These are phyloP conservation scores for Pyrochroa serraticornis DNA, from an alignment of 2,888 invertebrate genomes.

Conservation along the genomic window DNA sequence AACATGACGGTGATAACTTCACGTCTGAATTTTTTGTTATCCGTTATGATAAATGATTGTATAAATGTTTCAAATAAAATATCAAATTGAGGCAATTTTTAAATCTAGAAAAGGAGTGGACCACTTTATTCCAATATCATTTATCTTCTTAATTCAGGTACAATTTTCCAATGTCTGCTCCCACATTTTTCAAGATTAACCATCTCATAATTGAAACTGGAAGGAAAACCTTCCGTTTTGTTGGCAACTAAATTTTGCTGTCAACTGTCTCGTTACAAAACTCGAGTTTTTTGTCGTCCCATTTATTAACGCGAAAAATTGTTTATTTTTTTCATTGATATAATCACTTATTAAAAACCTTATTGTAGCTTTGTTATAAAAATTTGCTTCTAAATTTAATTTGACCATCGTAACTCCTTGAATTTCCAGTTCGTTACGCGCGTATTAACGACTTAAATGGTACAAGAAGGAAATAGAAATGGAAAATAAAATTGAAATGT, in stretches of 20 bases:
- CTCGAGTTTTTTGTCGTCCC: background rate
- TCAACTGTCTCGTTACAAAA: background rate
- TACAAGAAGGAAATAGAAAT: too few species aligned
- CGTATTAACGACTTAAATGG: too few species aligned
- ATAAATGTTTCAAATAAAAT: background rate
- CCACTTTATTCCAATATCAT: constrained; percentile 7
- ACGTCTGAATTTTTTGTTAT: background rate
- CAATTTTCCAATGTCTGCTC: constrained; percentile 21
- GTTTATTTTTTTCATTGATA: background rate
- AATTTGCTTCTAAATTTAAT: too few species aligned
- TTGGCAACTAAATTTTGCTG: background rate
- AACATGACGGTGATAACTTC: too few species aligned
- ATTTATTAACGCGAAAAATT: too few species aligned
- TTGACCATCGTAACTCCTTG: too few species aligned
- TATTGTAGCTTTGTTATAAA: too few species aligned
- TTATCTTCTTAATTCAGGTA: constrained; percentile 19
- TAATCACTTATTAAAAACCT: background rate
- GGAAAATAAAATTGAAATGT: too few species aligned
- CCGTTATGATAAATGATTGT: constrained; percentile 2
- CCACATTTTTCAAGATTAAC: constrained; percentile 20
- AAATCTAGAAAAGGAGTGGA: constrained; percentile 1
- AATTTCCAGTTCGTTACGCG: too few species aligned
- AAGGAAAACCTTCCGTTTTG: background rate
- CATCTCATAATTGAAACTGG: constrained; percentile 19
- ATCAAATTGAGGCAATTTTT: constrained; percentile 5